Percentiles rank a stretch among this genome's conserved stretches.
phyloP scores from a whole-genome alignment of 2,797 vertebrate genomes.

The Argya squamiceps region DNA sequence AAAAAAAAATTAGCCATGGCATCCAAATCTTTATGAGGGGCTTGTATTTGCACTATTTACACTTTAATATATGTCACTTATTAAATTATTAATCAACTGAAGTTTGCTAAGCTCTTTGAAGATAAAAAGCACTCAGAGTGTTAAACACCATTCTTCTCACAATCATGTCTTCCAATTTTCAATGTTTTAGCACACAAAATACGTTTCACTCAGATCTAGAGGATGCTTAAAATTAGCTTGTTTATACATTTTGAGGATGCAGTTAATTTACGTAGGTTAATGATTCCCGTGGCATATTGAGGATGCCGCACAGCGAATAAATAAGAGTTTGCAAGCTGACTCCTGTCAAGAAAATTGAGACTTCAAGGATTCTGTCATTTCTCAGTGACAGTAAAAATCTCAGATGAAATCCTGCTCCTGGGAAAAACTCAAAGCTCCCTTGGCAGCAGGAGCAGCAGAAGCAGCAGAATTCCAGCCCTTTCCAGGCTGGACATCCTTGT shows the following conservation, averaged over 20 bases:
- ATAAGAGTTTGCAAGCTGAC: neutral
- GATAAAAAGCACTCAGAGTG: neutral
- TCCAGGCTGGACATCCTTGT: neutral
- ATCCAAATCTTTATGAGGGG: neutral
- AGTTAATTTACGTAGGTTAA: constrained; percentile 38
- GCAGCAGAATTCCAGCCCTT: neutral
- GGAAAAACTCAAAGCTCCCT: neutral
- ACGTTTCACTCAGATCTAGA: neutral
- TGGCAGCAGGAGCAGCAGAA: accelerated
- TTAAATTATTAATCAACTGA: constrained; percentile 42
- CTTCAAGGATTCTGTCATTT: neutral
- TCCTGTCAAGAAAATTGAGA: neutral
- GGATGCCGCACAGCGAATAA: neutral
- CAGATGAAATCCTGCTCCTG: neutral
- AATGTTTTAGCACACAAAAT: constrained; percentile 26
- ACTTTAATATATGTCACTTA: constrained; percentile 1
- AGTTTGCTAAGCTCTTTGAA: constrained; percentile 2
- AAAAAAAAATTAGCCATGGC: neutral
- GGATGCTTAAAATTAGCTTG: constrained; percentile 55
- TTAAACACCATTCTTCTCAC: constrained; percentile 26
- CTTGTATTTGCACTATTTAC: neutral
- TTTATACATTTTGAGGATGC: constrained; percentile 43
- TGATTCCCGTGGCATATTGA: neutral
- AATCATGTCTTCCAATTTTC: neutral
- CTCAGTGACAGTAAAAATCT: neutral